Evolutionary conservation across 2,797 vertebrate species (phyloP), one percentile per base, ranked within the genome.

Genomic region (Pelobates cultripes): DNA sequence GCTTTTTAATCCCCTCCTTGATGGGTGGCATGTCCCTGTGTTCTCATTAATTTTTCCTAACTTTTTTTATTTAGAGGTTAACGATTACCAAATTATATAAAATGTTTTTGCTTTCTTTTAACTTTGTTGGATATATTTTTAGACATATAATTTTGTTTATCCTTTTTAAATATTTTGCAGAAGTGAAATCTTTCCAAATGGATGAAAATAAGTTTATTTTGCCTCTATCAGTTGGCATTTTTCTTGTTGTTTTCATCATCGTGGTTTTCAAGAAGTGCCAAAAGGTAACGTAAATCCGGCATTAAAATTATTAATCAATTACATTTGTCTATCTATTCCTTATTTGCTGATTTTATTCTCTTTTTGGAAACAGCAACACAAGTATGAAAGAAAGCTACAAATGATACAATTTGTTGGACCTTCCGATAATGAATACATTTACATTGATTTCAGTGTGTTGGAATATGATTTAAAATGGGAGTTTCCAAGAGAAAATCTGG

Each of bases 401-500:
- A 97, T 99, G 86, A 94, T 99, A 73, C 96, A 97, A 87, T 92
- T 96, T 89, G 89, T 94, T 0, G 96, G 95, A 28, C 91, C 96
- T 6, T 91, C 88, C 3, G 95, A 98, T 78, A 98, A 99, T 0
- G 96, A 99, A 55, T 99, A 99, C 87, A 95, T 96, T 90, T 99
- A 98, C 86, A 92, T 99, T 0, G 94, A 99, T 90, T 99, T 99
- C 90, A 94, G 93, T 85, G 94, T 97, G 70, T 94, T 96, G 8
- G 90, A 94, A 15, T 99, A 99, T 77, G 94, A 99, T 79, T 82
- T 84, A 45, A 97, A 96, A 85, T 97, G 96, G 97, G 98, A 99
- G 87, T 99, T 99, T 90, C 97, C 97, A 41, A 94, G 96, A 80
- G 97, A 99, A 92, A 99, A 99, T 82, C 91, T 99, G 81, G 95